phyloP scores from a whole-genome alignment of 2,888 invertebrate genomes.

The Nomada flava region DNA sequence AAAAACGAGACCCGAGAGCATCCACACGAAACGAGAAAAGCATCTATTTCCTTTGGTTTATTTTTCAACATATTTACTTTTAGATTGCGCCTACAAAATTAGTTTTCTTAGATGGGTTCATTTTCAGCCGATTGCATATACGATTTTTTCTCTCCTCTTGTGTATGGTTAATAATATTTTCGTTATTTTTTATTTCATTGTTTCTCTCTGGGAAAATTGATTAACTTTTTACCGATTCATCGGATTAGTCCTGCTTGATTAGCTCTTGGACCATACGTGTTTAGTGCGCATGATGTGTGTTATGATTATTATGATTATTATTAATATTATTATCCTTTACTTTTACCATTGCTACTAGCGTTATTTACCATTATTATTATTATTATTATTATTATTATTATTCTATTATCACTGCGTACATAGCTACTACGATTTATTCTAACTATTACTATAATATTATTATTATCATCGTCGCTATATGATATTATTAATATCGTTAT shows the following conservation, averaged over 20 bases:
- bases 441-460: constrained; percentile 28
- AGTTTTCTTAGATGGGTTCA: constrained; percentile 55
- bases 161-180: constrained; percentile 32
- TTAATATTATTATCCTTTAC: constrained; percentile 49
- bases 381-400: constrained; percentile 62
- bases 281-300: constrained; percentile 83
- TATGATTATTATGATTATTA: constrained; percentile 69
- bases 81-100: constrained; percentile 47
- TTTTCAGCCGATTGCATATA: constrained; percentile 55
- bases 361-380: constrained; percentile 32
- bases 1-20: constrained; percentile 39
- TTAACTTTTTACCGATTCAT: constrained; percentile 66
- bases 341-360: constrained; percentile 31
- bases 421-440: constrained; percentile 42
- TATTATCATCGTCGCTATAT: constrained; percentile 44
- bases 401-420: constrained; percentile 48
- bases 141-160: constrained; percentile 63
- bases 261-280: constrained; percentile 76
- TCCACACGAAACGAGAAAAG: constrained; percentile 55
- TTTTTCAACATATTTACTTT: constrained; percentile 21
- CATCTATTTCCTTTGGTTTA: constrained; percentile 34
- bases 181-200: constrained; percentile 40
- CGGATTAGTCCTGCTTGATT: constrained; percentile 78
- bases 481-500: constrained; percentile 33
- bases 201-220: constrained; percentile 52